A percentile compares a stretch with the other conserved stretches of the same genome.
These are phyloP conservation scores for Stegodyphus dumicola DNA, from an alignment of 1,140 invertebrate species.

Conservation along the genomic window DNA sequence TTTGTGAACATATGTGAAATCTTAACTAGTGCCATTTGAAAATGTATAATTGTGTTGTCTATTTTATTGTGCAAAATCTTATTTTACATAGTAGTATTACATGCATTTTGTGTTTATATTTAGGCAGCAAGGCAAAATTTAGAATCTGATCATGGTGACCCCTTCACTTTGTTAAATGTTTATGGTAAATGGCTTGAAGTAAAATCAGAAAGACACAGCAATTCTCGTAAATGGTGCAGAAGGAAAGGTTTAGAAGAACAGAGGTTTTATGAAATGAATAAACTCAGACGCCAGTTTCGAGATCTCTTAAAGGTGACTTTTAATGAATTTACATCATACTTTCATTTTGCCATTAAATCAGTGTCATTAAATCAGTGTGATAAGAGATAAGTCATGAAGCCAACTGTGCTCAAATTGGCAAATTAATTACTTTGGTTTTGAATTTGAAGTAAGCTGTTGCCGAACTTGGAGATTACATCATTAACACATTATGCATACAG, in stretches of 20 bases:
- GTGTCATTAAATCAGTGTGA: too few relatives aligned
- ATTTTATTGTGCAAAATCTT: not conserved
- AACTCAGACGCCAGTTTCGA: conserved; percentile 89
- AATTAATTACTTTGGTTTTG: too few relatives aligned
- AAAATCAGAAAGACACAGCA: conserved; percentile 71
- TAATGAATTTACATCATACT: not conserved
- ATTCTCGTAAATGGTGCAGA: conserved; percentile 85
- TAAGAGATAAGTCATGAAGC: too few relatives aligned
- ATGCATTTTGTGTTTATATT: not conserved
- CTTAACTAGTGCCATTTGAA: too few relatives aligned
- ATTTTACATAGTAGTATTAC: not conserved
- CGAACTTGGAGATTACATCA: too few relatives aligned
- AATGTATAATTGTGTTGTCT: too few relatives aligned
- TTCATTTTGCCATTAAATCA: too few relatives aligned
- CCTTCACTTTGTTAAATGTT: conserved; percentile 88
- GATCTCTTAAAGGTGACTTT: conserved; percentile 79
- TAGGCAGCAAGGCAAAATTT: conserved; percentile 82
- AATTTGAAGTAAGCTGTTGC: too few relatives aligned
- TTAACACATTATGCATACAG: too few relatives aligned
- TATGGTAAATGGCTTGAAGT: conserved; percentile 91
- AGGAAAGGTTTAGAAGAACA: conserved; percentile 93
- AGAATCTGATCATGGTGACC: conserved; percentile 95
- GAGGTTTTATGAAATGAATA: conserved; percentile 95
- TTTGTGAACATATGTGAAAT: too few relatives aligned
- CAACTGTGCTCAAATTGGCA: too few relatives aligned